A percentile compares a stretch with the other conserved stretches of the same genome.
phyloP scores from a whole-genome alignment of 2,113 vertebrate species.

The Forbesichthys agassizii region DNA sequence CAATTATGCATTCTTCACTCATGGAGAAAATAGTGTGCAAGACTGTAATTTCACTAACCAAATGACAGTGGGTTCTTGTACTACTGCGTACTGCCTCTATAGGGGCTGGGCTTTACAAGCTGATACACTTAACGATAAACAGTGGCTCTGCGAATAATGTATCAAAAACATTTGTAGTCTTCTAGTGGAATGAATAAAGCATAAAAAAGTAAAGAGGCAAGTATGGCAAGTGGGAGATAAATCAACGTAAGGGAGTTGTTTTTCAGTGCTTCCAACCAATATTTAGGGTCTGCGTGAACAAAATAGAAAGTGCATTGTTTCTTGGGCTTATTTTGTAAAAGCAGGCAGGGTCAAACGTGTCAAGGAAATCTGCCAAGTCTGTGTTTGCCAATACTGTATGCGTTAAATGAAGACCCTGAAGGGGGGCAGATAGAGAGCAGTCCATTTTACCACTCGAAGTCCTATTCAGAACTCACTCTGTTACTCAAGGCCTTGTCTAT shows the following conservation, averaged over 20 bases:
- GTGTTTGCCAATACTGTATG: constrained; percentile 31
- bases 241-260: too few relatives aligned
- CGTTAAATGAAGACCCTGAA: constrained; percentile 52
- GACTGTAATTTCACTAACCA: constrained; percentile 18
- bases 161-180: too few relatives aligned
- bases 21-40: background rate
- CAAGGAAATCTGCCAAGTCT: constrained; percentile 41
- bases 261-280: too few relatives aligned
- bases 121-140: too few relatives aligned
- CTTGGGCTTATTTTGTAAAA: constrained; percentile 14
- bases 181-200: too few relatives aligned
- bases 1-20: constrained; percentile 22
- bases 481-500: constrained; percentile 19
- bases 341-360: constrained; percentile 18
- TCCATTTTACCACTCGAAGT: constrained; percentile 31
- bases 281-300: too few relatives aligned
- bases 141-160: too few relatives aligned
- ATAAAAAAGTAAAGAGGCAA: too few relatives aligned
- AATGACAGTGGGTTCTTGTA: too few relatives aligned
- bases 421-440: constrained; percentile 45
- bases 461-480: constrained; percentile 2
- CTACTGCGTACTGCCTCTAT: too few relatives aligned
- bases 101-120: too few relatives aligned
- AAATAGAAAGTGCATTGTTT: constrained; percentile 15
- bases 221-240: too few relatives aligned